Evolutionary conservation across 2,113 vertebrate species (phyloP), one percentile per base, ranked within the genome.

Genomic region (Trichechus manatus): DNA sequence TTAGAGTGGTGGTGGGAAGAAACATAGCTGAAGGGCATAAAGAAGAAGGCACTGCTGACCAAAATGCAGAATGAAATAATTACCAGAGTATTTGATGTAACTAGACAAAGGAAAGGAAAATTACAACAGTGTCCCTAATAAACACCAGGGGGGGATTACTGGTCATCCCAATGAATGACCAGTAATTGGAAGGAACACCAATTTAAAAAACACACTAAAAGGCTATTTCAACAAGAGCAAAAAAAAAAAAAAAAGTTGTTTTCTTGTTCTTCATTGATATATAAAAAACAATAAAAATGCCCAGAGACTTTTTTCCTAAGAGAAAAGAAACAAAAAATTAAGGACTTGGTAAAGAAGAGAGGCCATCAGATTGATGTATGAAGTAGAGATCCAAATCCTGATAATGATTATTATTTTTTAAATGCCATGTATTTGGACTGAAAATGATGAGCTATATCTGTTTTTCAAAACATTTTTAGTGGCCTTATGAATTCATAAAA

Each of bases 21-120:
- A 81, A 98, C 53, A 50, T 39, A 90, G 90, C 93, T 85, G 29
- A 89, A 87, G 86, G 93, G 84, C 84, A 87, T 64, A 84, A 84
- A 86, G 79, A 83, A 85, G 53, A 81, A 79, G 61, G 13, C 66
- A 36, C 6, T 39, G 10, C 10, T 94, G 72, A 92, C 42, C 36
- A 89, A 80, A 79, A 93, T 83, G 61, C 59, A 64, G 63, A 80
- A 64, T 63, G 25, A 50, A 66, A 47, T 59, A 68, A 92, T 87
- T 90, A 39, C 39, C 39, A 84, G 53, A 84, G 44, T 50, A 53
- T 50, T 88, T 97, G 93, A 84, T 81, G 68, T 25, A 89, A 81
- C 5, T 42, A 87, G 59, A 90, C 84, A 84, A 81, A 96, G 70
- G 64, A 92, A 96, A 86, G 44, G 78, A 82, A 90, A 85, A 94